phyloP scores from a whole-genome alignment of 2,797 vertebrate species.

The Leuciscus waleckii region DNA sequence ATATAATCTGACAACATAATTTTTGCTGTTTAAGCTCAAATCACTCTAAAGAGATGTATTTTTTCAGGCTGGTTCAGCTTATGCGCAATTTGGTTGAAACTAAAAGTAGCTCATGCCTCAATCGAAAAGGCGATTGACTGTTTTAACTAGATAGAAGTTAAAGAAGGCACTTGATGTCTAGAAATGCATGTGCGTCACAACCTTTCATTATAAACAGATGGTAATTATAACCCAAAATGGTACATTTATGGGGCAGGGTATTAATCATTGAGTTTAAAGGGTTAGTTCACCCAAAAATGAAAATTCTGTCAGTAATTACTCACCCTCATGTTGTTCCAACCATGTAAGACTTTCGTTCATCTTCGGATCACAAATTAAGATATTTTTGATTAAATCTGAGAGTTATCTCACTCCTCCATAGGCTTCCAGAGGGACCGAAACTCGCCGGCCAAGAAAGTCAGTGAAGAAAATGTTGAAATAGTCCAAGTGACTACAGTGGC shows the following conservation, averaged over 20 bases:
- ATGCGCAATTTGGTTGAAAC: not conserved
- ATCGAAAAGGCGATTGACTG: not conserved
- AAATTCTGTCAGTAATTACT: too few relatives aligned
- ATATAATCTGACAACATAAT: not conserved
- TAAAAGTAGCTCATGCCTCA: not conserved
- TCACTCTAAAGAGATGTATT: not conserved
- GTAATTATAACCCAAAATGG: not conserved
- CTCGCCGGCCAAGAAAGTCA: too few relatives aligned
- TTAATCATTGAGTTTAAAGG: not conserved
- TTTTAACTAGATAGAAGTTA: not conserved
- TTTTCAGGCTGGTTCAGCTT: slow-evolving; percentile 8
- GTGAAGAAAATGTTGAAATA: too few relatives aligned
- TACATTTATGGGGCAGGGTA: not conserved
- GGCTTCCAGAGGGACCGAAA: too few relatives aligned
- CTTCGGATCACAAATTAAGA: too few relatives aligned
- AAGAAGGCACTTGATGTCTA: not conserved
- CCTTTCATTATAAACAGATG: slow-evolving; percentile 11
- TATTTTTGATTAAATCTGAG: too few relatives aligned
- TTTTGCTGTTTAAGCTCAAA: not conserved
- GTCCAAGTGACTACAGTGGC: too few relatives aligned
- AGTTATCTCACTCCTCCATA: too few relatives aligned
- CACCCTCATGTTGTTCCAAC: too few relatives aligned
- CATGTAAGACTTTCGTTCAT: too few relatives aligned
- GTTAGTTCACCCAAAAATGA: too few relatives aligned
- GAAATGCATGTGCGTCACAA: not conserved